Base-by-base conservation (phyloP, 2,888 invertebrate genomes). In the Antitype chi region DNA sequence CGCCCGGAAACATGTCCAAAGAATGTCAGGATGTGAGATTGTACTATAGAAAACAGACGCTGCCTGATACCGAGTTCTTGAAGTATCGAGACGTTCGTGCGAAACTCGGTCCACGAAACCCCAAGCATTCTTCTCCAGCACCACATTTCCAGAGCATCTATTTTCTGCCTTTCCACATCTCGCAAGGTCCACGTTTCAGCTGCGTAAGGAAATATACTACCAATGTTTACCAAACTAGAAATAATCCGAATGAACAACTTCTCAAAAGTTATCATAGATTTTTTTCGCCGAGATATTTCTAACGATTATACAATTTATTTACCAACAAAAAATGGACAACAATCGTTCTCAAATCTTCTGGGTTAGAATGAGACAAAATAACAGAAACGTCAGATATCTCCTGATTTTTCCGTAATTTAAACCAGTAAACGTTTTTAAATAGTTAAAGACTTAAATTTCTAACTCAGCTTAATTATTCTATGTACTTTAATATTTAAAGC, bases 401-500 rank as follows among this genome's bases (percentile, higher is more conserved):
- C 20, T 17, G 8, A 1, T 25, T 69, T 49, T 32, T n/a, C 2
- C 23, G 11, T 28, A 23, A 70, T 64, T 23, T 6, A n/a, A 43
- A 11, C 2, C 15, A 52, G 47, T 53, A 60, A 70, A 38, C 25
- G 63, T 25, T n/a, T 17, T n/a, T 52, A 28, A 52, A 67, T 32
- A 17, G 23, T 57, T 25, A 13, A 64, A 52, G 15, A 28, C 25
- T 70, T 32, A 63, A 59, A 20, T 80, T 60, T 38, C 6, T 23
- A 43, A 55, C 20, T 78, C 17, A 80, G 17, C 9, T 57, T n/a
- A 80, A 47, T 47, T 49, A 53, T 63, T 38, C 52, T 73, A 47
- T 47, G 43, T 47, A 59, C 74, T 62, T 59, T 8, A 43, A 15
- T 75, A 63, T 49, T 47, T 59, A 59, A 83, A 81, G 63, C 25